Percentiles rank a stretch among this genome's conserved stretches.
phyloP scores from a whole-genome alignment of 92 coral and sea anemone genomes.

The Hydrozoanthus gracilis region DNA sequence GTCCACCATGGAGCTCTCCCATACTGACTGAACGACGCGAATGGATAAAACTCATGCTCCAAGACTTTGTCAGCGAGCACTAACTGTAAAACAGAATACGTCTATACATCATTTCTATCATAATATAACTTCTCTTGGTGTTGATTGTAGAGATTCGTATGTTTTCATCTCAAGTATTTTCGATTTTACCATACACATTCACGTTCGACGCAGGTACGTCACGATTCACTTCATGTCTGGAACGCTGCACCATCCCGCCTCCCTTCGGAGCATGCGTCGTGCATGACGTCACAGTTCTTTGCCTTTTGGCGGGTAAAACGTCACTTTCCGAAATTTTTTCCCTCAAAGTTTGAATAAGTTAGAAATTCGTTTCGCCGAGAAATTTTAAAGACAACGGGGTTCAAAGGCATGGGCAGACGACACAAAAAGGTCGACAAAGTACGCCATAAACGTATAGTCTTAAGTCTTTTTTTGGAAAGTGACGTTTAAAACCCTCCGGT shows the following conservation, averaged over 20 bases:
- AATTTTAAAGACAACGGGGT: no score
- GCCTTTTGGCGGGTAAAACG: no score
- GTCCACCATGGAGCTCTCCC: slow-evolving; percentile 90
- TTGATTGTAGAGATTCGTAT: not conserved
- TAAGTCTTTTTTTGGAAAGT: no score
- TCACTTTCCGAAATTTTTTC: no score
- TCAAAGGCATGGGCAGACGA: no score
- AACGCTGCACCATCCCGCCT: slow-evolving; percentile 21
- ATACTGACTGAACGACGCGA: slow-evolving; percentile 73
- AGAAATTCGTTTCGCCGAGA: no score
- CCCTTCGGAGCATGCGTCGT: slow-evolving; percentile 50
- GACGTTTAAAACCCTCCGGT: no score
- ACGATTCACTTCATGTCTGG: slow-evolving; percentile 38
- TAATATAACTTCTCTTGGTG: not conserved
- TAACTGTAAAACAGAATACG: not conserved
- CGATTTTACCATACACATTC: not conserved
- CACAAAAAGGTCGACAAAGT: no score
- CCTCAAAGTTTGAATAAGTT: no score
- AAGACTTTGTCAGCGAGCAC: slow-evolving; percentile 1
- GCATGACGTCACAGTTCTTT: slow-evolving; percentile 31
- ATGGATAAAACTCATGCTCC: slow-evolving; percentile 18
- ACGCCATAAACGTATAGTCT: no score
- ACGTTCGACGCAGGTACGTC: slow-evolving; percentile 8
- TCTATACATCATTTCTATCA: not conserved
- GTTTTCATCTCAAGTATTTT: not conserved